Base-by-base conservation (phyloP, 2,797 vertebrate species). In the Diplodus sargus region DNA sequence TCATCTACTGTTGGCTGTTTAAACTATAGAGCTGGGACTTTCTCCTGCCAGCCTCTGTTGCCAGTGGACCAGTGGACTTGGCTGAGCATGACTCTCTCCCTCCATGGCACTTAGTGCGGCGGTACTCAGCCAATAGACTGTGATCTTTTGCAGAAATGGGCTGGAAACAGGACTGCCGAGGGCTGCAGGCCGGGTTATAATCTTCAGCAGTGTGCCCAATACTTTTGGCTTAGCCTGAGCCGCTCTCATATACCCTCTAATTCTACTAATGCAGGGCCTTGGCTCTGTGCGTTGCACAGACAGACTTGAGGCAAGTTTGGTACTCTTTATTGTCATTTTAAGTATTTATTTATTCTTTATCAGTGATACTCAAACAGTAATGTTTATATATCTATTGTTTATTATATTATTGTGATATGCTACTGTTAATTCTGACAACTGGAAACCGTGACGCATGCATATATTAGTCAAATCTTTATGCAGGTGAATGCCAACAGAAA, bases 1-100 rank as follows among this genome's bases (percentile, higher is more conserved):
- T 93, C 90, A 93, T 93, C 88, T 87, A 85, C 90, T 91, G 88
- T 86, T 93, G 92, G 92, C 93, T 93, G 91, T 89, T 89, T 91
- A 84, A 91, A 91, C 85, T 89, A 91, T 85, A 81, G 88, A 90
- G 89, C 90, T 92, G 90, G 85, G 90, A 89, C 86, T 78, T 88
- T 90, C 77, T 85, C 15, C 78, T 93, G 92, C 92, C 93, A 94
- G 82, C 84, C 87, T 75, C 74, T 51, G 79, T 75, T 92, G 92
- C 93, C 93, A 94, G 90, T 91, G 92, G 92, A 92, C 91, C 92
- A 86, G 85, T 76, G 89, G 87, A 93, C 90, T 92, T 94, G 92
- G 92, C 92, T 63, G 66, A 65, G 73, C 17, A 20, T 2, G 10
- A 17, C 70, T 84, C 84, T 75, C 90, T 90, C 80, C 79, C 91